A percentile compares a stretch with the other conserved stretches of the same genome.
phyloP scores from a whole-genome alignment of 1,140 invertebrate species.

The Phortica variegata region DNA sequence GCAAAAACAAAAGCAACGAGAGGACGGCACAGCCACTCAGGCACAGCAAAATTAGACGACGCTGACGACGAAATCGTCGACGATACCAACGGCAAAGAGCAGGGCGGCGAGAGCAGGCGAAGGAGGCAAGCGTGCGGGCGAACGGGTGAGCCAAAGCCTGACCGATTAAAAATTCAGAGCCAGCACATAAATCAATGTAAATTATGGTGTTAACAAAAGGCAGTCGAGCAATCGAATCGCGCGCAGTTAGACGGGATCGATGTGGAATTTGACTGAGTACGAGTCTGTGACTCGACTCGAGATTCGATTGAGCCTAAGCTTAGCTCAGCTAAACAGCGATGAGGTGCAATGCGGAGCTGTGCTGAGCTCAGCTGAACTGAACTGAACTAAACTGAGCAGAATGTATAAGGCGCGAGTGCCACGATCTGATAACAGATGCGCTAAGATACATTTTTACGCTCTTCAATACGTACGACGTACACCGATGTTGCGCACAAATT shows the following conservation, averaged over 20 bases:
- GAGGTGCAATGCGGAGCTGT: too few relatives aligned
- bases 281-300: constrained; percentile 1
- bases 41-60: background rate
- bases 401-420: constrained; percentile 14
- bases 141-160: constrained; percentile 19
- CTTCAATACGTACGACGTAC: too few relatives aligned
- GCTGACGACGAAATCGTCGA: background rate
- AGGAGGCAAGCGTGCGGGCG: too few relatives aligned
- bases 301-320: background rate
- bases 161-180: constrained; percentile 54
- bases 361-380: too few relatives aligned
- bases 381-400: too few relatives aligned
- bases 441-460: too few relatives aligned
- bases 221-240: constrained; percentile 37
- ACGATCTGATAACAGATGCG: constrained; percentile 1
- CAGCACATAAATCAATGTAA: constrained; percentile 55
- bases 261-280: background rate
- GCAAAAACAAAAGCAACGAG: background rate
- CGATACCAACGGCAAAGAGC: background rate
- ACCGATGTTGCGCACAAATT: constrained; percentile 40
- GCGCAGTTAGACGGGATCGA: constrained; percentile 10
- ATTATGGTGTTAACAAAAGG: constrained; percentile 55
- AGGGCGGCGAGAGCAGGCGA: too few relatives aligned
- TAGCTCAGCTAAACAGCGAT: too few relatives aligned
- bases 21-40: background rate